These are phyloP conservation scores for Cyclina sinensis DNA, from an alignment of 1,140 invertebrate species.

Conservation along the genomic window DNA sequence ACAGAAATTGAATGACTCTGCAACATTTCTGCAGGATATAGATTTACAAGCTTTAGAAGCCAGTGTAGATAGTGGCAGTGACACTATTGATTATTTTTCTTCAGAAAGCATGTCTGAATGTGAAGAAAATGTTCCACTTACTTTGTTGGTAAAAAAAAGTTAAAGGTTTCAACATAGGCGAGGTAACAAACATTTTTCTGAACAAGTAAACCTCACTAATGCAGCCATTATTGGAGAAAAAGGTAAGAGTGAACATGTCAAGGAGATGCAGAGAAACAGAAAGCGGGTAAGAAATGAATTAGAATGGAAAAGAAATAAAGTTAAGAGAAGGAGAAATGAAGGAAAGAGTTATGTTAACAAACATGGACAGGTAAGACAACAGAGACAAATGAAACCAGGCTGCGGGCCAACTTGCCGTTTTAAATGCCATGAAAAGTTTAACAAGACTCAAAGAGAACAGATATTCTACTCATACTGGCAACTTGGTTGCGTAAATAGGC, in stretches of 20 bases:
- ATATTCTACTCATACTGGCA: slow-evolving; percentile 19
- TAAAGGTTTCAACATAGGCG: not conserved
- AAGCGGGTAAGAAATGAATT: slow-evolving; percentile 31
- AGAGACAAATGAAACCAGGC: slow-evolving; percentile 5
- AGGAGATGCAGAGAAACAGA: not conserved
- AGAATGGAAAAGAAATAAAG: slow-evolving; percentile 45
- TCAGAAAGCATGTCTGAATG: not conserved
- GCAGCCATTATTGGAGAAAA: not conserved
- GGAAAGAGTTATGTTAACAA: slow-evolving; percentile 34
- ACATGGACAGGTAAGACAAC: not conserved
- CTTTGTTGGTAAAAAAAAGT: not conserved
- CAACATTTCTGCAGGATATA: not conserved
- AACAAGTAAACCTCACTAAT: not conserved
- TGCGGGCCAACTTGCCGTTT: not conserved
- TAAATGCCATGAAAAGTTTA: slow-evolving; percentile 40
- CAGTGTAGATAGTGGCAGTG: not conserved
- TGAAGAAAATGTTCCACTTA: not conserved
- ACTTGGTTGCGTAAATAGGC: not conserved
- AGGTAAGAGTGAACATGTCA: not conserved
- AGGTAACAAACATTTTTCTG: not conserved
- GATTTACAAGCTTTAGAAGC: not conserved
- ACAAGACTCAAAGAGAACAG: not conserved
- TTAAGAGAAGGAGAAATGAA: slow-evolving; percentile 30
- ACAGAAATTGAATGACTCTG: not conserved
- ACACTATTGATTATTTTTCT: not conserved